Percentiles rank a stretch among this genome's conserved stretches.
Evolutionary conservation across 2,797 vertebrate species (phyloP).

Genomic region (Mormyrus hasselquistii): DNA sequence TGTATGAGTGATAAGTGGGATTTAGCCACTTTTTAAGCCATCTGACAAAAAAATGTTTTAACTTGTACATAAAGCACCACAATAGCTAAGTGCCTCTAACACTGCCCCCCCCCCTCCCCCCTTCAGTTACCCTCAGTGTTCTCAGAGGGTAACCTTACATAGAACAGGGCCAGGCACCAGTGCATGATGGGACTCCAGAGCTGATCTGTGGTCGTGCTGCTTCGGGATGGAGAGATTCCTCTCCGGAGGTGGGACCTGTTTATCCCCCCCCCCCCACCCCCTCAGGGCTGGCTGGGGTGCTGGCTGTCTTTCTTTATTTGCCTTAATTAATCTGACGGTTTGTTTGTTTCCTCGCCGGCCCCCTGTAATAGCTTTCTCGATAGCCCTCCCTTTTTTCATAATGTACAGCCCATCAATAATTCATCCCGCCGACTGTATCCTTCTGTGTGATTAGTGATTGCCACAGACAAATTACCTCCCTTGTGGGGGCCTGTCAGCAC

Average conservation of each 20-base stretch:
- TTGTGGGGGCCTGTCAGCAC: neutral
- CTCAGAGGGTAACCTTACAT: neutral
- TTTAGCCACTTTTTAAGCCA: neutral
- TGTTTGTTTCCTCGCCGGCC: conserved; percentile 22
- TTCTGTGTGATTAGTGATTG: conserved; percentile 36
- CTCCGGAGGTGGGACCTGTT: neutral
- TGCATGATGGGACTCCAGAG: neutral
- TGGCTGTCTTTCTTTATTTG: conserved; percentile 14
- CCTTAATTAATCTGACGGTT: conserved; percentile 24
- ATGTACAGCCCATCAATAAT: conserved; percentile 42
- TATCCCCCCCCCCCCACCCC: neutral
- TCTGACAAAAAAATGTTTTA: neutral
- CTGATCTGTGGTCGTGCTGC: neutral
- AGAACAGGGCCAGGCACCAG: neutral
- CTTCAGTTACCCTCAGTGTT: neutral
- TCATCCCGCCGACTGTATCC: conserved; percentile 29
- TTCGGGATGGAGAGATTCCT: neutral
- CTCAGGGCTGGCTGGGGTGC: neutral
- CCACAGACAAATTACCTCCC: conserved; percentile 38
- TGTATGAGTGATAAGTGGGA: neutral
- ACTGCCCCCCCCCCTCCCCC: neutral
- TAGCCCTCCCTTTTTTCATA: conserved; percentile 32
- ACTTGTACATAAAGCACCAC: neutral
- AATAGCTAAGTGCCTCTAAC: neutral
- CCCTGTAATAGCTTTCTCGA: conserved; percentile 32